Evolutionary conservation across 2,797 vertebrate species (phyloP).

Genomic region (Pantherophis alleghaniensis): DNA sequence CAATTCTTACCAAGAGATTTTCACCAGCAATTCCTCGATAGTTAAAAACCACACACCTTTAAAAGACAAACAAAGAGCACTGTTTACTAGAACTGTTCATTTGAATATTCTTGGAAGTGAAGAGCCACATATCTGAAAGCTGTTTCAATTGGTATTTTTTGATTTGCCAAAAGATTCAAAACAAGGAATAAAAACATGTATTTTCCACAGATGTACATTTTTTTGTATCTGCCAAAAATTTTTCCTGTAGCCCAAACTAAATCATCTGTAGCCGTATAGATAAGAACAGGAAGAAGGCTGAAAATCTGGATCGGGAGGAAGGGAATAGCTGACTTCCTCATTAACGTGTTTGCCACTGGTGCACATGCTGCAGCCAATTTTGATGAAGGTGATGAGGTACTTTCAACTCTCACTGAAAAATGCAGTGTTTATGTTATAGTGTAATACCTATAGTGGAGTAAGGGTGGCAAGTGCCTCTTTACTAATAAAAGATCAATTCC

Average conservation of each 20-base stretch:
- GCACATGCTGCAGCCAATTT: not conserved
- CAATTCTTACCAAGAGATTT: slow-evolving; percentile 85
- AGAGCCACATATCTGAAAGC: slow-evolving; percentile 1
- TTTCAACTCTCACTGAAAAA: not conserved
- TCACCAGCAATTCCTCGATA: slow-evolving; percentile 90
- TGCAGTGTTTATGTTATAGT: not conserved
- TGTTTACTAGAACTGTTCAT: slow-evolving; percentile 5
- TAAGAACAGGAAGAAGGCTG: not conserved
- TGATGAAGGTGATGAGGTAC: not conserved
- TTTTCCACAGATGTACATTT: not conserved
- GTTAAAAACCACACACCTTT: slow-evolving; percentile 90
- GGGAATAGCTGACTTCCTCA: not conserved
- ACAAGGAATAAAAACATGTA: not conserved
- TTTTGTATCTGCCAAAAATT: not conserved
- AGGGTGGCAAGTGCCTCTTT: not conserved
- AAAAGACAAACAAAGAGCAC: slow-evolving; percentile 49
- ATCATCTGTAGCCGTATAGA: not conserved
- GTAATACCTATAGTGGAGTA: not conserved
- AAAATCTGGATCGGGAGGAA: not conserved
- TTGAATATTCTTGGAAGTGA: not conserved
- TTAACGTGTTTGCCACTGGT: not conserved
- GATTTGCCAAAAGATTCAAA: slow-evolving; percentile 1
- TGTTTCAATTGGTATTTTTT: not conserved
- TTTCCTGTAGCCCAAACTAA: not conserved
- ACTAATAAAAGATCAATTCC: not conserved